Percentiles rank a stretch among this genome's conserved stretches.
Conservation (phyloP, 2,888 invertebrate species). For the Ypsolopha sequella region DNA sequence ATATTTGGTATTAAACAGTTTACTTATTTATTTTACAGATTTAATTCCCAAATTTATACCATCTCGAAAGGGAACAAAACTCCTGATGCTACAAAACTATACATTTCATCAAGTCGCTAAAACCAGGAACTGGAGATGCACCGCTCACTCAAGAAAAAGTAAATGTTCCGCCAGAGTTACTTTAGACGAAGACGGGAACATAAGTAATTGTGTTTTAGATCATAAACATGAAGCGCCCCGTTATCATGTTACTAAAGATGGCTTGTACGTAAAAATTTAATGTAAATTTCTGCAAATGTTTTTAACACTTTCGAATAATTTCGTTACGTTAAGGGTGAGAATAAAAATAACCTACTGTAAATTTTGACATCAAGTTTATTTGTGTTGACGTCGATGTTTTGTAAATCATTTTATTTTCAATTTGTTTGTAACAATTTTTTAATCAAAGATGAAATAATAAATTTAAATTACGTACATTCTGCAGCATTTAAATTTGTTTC, state of each 20-base stretch:
- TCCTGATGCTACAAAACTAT: constrained; percentile 12
- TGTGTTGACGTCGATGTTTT: too few species aligned
- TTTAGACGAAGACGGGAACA: constrained; percentile 13
- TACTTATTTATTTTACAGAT: constrained; percentile 8
- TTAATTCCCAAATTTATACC: constrained; percentile 21
- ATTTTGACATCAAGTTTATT: too few species aligned
- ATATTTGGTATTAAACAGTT: too few species aligned
- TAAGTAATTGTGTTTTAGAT: constrained; percentile 12
- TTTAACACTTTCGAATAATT: too few species aligned
- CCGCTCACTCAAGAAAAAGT: constrained; percentile 15
- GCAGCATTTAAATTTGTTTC: too few species aligned
- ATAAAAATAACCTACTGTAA: too few species aligned
- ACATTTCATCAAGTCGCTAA: constrained; percentile 17
- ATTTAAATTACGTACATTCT: too few species aligned
- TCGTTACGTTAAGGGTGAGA: too few species aligned
- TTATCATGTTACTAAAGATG: constrained; percentile 2
- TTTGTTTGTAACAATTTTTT: too few species aligned
- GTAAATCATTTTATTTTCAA: too few species aligned
- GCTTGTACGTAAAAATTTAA: background rate
- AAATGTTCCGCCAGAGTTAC: constrained; percentile 21
- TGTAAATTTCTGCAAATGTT: too few species aligned
- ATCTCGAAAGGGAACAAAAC: constrained; percentile 19
- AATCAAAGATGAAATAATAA: too few species aligned
- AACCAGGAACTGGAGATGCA: constrained; percentile 24
- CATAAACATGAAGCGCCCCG: constrained; percentile 22